phyloP scores from a whole-genome alignment of 2,113 vertebrate species.

The Thymallus thymallus region DNA sequence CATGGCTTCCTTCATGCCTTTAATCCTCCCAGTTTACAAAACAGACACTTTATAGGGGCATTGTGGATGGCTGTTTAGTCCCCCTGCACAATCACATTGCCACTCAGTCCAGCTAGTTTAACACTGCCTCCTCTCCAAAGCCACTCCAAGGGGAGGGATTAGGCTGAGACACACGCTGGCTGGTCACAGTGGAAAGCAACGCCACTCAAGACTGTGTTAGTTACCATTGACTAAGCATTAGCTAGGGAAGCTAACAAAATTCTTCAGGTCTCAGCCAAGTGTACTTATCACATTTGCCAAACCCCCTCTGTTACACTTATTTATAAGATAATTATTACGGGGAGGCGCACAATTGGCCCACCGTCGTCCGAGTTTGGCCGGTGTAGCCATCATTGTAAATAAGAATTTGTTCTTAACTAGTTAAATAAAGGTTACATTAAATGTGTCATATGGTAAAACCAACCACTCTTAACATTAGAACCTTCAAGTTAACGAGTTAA shows the following conservation, averaged over 20 bases:
- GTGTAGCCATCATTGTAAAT: no score
- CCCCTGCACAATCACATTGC: slow-evolving; percentile 51
- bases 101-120: slow-evolving; percentile 73
- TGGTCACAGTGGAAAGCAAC: slow-evolving; percentile 55
- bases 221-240: no score
- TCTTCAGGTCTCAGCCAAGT: no score
- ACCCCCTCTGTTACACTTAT: background rate
- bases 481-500: no score
- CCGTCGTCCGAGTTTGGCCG: no score
- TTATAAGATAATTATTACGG: background rate
- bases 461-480: background rate
- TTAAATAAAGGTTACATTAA: no score
- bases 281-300: no score
- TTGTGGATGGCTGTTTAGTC: slow-evolving; percentile 68
- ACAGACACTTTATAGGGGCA: slow-evolving; percentile 65
- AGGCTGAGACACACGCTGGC: slow-evolving; percentile 50
- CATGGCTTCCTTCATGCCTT: slow-evolving; percentile 56
- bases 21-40: slow-evolving; percentile 73
- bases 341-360: no score
- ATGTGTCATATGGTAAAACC: background rate
- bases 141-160: slow-evolving; percentile 70
- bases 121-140: slow-evolving; percentile 45
- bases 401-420: no score
- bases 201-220: background rate
- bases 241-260: no score